Evolutionary conservation across 2,797 vertebrate genomes (phyloP).

Genomic region (Intellagama lesueurii): DNA sequence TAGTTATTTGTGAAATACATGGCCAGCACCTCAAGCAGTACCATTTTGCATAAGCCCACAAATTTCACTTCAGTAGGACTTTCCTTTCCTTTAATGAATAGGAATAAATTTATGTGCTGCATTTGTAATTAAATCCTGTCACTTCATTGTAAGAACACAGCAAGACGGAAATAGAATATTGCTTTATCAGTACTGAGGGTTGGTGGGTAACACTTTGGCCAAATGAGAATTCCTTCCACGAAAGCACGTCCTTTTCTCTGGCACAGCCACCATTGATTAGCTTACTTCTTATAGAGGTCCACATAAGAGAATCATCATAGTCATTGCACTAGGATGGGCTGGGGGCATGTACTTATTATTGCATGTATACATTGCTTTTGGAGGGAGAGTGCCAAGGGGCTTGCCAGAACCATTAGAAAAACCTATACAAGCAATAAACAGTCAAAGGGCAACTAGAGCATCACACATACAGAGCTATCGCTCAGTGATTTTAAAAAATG

Average conservation of each 20-base stretch:
- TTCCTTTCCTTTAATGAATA: constrained; percentile 35
- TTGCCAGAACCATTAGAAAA: background rate
- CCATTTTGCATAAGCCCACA: constrained; percentile 20
- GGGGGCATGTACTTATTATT: background rate
- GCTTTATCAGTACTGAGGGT: background rate
- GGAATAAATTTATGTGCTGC: background rate
- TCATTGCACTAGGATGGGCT: background rate
- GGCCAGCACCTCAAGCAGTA: constrained; percentile 24
- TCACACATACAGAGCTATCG: background rate
- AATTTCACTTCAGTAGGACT: background rate
- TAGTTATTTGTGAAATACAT: constrained; percentile 19
- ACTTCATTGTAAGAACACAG: background rate
- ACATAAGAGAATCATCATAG: background rate
- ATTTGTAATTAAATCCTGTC: constrained; percentile 28
- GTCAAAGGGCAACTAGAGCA: background rate
- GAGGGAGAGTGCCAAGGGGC: background rate
- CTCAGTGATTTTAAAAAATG: background rate
- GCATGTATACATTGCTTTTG: background rate
- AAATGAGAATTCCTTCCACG: background rate
- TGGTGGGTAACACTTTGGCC: background rate
- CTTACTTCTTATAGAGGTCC: background rate
- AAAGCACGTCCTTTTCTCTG: background rate
- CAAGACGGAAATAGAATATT: background rate
- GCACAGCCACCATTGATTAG: background rate
- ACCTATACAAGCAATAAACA: background rate